These are phyloP conservation scores for Apotomis turbidana DNA, from an alignment of 2,888 invertebrate genomes.

Conservation along the genomic window DNA sequence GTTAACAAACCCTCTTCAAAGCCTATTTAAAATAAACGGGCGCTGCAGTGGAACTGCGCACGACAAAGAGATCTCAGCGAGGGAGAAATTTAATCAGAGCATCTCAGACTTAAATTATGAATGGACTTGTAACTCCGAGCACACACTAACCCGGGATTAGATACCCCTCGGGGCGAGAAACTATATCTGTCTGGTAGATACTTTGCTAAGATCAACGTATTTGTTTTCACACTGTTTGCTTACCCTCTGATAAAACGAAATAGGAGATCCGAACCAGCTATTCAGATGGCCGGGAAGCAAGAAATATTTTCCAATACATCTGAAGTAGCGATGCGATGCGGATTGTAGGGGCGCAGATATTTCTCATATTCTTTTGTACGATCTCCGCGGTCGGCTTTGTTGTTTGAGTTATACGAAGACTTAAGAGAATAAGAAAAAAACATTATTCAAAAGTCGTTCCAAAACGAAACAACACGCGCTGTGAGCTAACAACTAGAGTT, in stretches of 20 bases:
- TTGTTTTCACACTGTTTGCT: constrained; percentile 48
- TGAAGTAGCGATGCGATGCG: constrained; percentile 71
- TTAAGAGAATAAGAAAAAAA: constrained; percentile 73
- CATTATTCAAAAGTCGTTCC: constrained; percentile 65
- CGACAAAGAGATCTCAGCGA: constrained; percentile 62
- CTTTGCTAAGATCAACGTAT: constrained; percentile 46
- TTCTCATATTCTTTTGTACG: constrained; percentile 80
- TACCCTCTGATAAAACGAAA: constrained; percentile 52
- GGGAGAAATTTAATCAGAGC: constrained; percentile 68
- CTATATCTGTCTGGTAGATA: constrained; percentile 28
- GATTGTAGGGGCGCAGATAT: constrained; percentile 73
- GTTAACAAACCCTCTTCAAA: constrained; percentile 45
- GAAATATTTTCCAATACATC: constrained; percentile 76
- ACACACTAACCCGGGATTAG: constrained; percentile 30
- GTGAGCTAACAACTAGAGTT: constrained; percentile 59
- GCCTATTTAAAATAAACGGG: constrained; percentile 65
- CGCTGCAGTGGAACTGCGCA: constrained; percentile 55
- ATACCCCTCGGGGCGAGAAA: constrained; percentile 23
- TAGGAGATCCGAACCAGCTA: constrained; percentile 54
- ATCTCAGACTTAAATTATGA: constrained; percentile 62
- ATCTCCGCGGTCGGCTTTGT: constrained; percentile 73
- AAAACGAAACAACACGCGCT: constrained; percentile 51
- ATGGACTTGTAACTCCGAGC: constrained; percentile 44
- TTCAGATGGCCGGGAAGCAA: constrained; percentile 60
- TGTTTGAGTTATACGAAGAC: constrained; percentile 72